Conservation (phyloP, 1,140 invertebrate genomes). For the Bombus sibiricus region DNA sequence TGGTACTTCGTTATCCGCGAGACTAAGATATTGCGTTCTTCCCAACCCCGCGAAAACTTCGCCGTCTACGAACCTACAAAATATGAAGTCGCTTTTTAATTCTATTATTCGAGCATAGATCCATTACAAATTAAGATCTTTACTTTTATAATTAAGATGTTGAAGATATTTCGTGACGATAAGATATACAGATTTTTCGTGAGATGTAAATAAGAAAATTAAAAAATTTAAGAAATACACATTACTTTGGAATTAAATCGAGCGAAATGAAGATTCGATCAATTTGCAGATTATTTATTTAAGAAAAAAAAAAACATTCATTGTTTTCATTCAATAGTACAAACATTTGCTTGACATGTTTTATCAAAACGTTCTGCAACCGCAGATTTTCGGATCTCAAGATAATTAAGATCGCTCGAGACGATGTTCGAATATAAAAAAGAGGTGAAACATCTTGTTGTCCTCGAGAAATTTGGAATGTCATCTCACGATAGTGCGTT, state of each 20-base stretch:
- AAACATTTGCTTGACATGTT: too few species aligned
- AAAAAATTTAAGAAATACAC: background rate
- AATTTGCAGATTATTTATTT: background rate
- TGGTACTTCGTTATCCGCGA: conserved; percentile 88
- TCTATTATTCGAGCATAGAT: background rate
- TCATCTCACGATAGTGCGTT: conserved; percentile 34
- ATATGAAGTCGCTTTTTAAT: conserved; percentile 31
- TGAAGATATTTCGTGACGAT: too few species aligned
- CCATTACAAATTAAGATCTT: background rate
- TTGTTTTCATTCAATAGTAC: background rate
- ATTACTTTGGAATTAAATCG: background rate
- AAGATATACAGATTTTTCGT: too few species aligned
- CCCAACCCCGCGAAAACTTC: conserved; percentile 88
- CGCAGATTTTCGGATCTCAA: background rate
- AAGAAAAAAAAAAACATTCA: background rate
- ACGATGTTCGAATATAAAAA: background rate
- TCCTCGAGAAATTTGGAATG: conserved; percentile 16
- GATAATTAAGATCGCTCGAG: background rate
- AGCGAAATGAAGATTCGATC: background rate
- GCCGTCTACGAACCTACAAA: conserved; percentile 86
- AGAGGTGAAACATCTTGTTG: background rate
- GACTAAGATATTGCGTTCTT: conserved; percentile 87
- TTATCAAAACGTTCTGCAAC: background rate
- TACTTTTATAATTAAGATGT: too few species aligned
- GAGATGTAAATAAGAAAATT: too few species aligned